Base-by-base conservation (phyloP, 2,888 invertebrate species). In the Caenorhabditis parvicauda region DNA sequence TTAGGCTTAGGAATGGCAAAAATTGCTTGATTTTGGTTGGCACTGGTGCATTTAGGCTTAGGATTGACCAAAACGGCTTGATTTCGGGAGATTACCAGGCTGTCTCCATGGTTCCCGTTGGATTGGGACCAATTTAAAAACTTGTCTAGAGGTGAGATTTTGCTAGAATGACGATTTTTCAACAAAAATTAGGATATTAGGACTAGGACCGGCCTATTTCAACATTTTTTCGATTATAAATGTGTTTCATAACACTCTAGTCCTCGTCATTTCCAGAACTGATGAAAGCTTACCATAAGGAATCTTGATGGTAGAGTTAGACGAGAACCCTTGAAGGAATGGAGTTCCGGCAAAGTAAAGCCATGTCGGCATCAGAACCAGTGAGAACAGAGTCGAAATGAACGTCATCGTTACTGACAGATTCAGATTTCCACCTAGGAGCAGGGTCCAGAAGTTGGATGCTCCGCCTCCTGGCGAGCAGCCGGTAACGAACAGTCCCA, bases 351-450 rank as follows among this genome's bases (percentile, higher is more conserved):
- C 74, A 2, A 84, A 81, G 66, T 82, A 83, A 70, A 86, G 71
- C 85, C 85, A 86, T 7, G 84, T 67, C 0, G 85, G 85, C 77
- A 86, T 83, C 82, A 85, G 82, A 9, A 80, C 84, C 84, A 95
- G 89, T 0, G 93, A 89, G 0, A 89, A 88, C 4, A 94, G 82
- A 2, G 92, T 94, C 59, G 91, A 89, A 53, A 92, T 84, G 7
- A 92, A 88, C 0, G 95, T 96, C 94, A 96, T 93, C 17, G 95
- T 89, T 45, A 96, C 88, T 0, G 93, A 93, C 38, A 96, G 85
- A 82, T 92, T 89, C 4, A 95, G 87, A 83, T 96, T 95, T 4
- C 92, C 95, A 3, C 89, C 90, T 2, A 96, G 85, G 17, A 95
- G 87, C 66, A 90, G 88, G 0, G 92, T 89, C 92, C 94, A 96